A percentile compares a stretch with the other conserved stretches of the same genome.
Evolutionary conservation across 2,797 vertebrate species (phyloP).

Genomic region (Alca torda): DNA sequence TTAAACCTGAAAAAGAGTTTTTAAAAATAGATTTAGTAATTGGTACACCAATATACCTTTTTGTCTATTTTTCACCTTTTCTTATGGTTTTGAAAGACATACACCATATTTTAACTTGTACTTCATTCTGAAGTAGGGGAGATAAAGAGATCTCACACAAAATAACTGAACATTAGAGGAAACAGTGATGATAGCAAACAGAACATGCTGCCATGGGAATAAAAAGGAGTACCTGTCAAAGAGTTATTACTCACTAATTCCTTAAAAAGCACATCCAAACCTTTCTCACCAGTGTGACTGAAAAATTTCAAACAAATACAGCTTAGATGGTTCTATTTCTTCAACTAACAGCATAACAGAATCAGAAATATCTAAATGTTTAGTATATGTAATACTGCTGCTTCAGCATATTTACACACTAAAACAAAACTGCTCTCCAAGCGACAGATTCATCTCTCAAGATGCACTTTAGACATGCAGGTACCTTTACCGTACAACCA

Average conservation of each 20-base stretch:
- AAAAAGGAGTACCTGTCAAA: neutral
- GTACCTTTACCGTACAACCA: neutral
- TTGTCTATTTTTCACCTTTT: neutral
- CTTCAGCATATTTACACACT: neutral
- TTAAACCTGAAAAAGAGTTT: neutral
- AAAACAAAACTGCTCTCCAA: neutral
- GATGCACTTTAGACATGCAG: neutral
- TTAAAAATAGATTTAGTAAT: neutral
- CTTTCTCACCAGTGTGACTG: neutral
- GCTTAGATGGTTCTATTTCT: neutral
- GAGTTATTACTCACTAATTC: neutral
- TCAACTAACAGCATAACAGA: neutral
- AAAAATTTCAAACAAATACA: neutral
- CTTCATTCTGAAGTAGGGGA: neutral
- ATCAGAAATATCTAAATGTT: neutral
- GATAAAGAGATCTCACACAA: neutral
- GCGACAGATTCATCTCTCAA: neutral
- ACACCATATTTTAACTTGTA: neutral
- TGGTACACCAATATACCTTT: neutral
- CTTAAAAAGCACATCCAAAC: neutral
- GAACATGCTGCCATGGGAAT: neutral
- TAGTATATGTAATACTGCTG: neutral
- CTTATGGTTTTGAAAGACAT: neutral
- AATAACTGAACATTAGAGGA: neutral
- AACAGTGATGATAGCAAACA: neutral